Percentiles rank a stretch among this genome's conserved stretches.
Conservation (phyloP, 2,113 vertebrate genomes). For the Puffinus mauretanicus region DNA sequence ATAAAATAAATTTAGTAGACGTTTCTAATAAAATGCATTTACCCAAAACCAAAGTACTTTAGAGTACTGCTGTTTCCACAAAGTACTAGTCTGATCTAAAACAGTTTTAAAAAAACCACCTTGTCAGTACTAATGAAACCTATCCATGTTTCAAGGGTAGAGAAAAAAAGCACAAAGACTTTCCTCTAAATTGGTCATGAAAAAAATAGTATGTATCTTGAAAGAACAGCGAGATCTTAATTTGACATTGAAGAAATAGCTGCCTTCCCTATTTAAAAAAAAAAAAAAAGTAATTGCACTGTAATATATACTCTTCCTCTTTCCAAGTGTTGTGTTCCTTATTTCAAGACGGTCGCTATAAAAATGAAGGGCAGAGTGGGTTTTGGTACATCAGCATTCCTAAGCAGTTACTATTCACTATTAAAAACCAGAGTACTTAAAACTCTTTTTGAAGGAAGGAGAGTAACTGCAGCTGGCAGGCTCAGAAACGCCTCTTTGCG, state of each 20-base stretch:
- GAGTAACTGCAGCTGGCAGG: neutral
- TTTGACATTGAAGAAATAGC: neutral
- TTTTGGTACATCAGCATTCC: neutral
- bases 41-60: neutral
- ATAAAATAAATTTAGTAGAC: neutral
- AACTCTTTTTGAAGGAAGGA: neutral
- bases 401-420: neutral
- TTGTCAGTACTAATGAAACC: neutral
- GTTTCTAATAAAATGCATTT: neutral
- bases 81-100: neutral
- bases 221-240: neutral
- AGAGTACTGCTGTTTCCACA: neutral
- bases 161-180: neutral
- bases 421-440: neutral
- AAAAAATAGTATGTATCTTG: neutral
- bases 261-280: neutral
- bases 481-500: neutral
- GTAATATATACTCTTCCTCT: neutral
- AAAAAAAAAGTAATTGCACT: neutral
- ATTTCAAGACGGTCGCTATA: neutral
- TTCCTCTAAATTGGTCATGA: neutral
- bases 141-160: neutral
- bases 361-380: neutral
- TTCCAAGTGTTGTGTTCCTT: neutral
- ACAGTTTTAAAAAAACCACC: neutral